Evolutionary conservation across 2,113 vertebrate species (phyloP).

Genomic region (Phyllostomus discolor): DNA sequence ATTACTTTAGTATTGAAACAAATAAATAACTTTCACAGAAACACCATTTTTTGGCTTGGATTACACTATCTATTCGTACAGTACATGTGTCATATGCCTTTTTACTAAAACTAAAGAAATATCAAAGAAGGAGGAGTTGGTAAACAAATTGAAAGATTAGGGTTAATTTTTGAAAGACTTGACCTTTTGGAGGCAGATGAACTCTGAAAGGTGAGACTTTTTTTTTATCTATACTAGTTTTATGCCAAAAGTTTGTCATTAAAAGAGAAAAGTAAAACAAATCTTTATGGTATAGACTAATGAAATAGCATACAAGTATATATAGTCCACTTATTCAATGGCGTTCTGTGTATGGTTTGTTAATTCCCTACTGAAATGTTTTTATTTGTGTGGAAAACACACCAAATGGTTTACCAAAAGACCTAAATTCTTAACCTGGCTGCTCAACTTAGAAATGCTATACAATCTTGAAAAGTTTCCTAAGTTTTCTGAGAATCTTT

Average conservation of each 20-base stretch:
- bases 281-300: not conserved
- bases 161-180: slow-evolving; percentile 4
- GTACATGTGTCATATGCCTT: not conserved
- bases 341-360: not conserved
- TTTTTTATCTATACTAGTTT: not conserved
- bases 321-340: not conserved
- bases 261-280: not conserved
- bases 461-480: not conserved
- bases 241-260: not conserved
- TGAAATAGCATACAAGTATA: not conserved
- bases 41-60: slow-evolving; percentile 43
- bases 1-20: slow-evolving; percentile 72
- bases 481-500: not conserved
- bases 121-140: not conserved
- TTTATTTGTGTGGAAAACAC: slow-evolving; percentile 9
- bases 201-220: not conserved
- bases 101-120: not conserved
- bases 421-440: not conserved
- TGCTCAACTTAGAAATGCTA: not conserved
- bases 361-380: not conserved
- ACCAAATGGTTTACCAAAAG: not conserved
- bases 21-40: slow-evolving; percentile 63
- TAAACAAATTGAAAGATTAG: slow-evolving; percentile 23
- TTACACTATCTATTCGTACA: not conserved
- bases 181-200: not conserved